These are phyloP conservation scores for Pantherophis alleghaniensis DNA, from an alignment of 2,797 vertebrate genomes.

Conservation along the genomic window DNA sequence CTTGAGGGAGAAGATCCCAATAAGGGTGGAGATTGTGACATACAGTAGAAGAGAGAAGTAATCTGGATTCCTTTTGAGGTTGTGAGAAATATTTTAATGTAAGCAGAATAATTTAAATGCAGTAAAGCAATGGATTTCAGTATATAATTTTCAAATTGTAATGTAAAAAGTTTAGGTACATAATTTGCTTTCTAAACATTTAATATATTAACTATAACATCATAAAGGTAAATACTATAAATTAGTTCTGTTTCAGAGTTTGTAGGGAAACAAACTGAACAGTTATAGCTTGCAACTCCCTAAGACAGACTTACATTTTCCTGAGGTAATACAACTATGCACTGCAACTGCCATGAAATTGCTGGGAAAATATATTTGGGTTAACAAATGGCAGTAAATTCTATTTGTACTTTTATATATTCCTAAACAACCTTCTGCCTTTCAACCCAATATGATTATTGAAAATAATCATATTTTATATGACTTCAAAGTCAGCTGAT, in stretches of 20 bases:
- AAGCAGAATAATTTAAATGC: constrained; percentile 34
- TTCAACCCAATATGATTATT: background rate
- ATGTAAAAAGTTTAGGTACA: constrained; percentile 25
- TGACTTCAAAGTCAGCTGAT: constrained; percentile 15
- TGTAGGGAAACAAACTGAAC: background rate
- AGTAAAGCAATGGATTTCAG: background rate
- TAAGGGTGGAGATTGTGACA: constrained; percentile 82
- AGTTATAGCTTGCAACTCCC: background rate
- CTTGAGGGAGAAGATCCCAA: constrained; percentile 82
- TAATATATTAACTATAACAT: constrained; percentile 8
- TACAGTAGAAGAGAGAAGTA: constrained; percentile 78
- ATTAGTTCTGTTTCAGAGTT: constrained; percentile 21
- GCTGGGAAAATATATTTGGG: background rate
- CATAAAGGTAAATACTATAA: constrained; percentile 1
- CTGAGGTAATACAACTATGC: background rate
- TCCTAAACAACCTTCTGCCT: background rate
- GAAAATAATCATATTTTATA: constrained; percentile 30
- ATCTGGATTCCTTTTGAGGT: background rate
- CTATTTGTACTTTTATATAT: background rate
- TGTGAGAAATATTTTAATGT: background rate
- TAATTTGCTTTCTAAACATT: constrained; percentile 30
- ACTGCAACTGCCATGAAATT: background rate
- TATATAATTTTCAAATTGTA: background rate
- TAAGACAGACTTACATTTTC: background rate
- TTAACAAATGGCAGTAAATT: background rate